A percentile compares a stretch with the other conserved stretches of the same genome.
phyloP scores from a whole-genome alignment of 23 tunicate species.

The Halocynthia aurantium region DNA sequence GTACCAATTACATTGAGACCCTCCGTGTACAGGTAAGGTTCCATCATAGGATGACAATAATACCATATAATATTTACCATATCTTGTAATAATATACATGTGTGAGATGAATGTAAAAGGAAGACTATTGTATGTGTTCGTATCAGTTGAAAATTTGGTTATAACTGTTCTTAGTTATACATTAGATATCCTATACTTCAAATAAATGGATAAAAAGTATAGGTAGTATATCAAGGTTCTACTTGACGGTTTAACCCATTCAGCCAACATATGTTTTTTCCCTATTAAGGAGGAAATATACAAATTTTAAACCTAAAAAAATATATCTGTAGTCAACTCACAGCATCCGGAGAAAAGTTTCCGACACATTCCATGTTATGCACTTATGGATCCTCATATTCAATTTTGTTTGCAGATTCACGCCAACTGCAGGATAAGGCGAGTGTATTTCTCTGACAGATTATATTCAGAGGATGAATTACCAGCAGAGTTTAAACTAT shows the following conservation, averaged over 20 bases:
- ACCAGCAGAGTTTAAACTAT: constrained; percentile 99
- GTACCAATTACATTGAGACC: constrained; percentile 99
- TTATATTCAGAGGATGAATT: constrained; percentile 99
- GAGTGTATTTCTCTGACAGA: constrained; percentile 99
- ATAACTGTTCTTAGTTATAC: too few species aligned
- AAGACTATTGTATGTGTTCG: too few species aligned
- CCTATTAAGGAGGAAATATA: too few species aligned
- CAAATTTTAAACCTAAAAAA: too few species aligned
- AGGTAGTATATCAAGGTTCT: too few species aligned
- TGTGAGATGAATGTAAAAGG: too few species aligned
- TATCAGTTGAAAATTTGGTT: too few species aligned
- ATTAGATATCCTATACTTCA: too few species aligned
- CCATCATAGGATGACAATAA: not conserved
- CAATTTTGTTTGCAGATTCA: constrained; percentile 66
- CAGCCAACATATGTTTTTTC: too few species aligned
- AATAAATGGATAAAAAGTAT: too few species aligned
- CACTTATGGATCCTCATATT: not conserved
- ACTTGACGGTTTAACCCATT: too few species aligned
- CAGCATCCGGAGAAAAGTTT: not conserved
- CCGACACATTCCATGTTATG: not conserved
- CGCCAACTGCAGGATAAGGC: constrained; percentile 97
- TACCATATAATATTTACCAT: not conserved
- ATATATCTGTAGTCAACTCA: not conserved
- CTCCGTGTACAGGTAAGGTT: constrained; percentile 95
- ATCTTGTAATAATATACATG: not conserved